Evolutionary conservation across 2,797 vertebrate genomes (phyloP), one percentile per base, ranked within the genome.

Genomic region (Anolis apletophallus): DNA sequence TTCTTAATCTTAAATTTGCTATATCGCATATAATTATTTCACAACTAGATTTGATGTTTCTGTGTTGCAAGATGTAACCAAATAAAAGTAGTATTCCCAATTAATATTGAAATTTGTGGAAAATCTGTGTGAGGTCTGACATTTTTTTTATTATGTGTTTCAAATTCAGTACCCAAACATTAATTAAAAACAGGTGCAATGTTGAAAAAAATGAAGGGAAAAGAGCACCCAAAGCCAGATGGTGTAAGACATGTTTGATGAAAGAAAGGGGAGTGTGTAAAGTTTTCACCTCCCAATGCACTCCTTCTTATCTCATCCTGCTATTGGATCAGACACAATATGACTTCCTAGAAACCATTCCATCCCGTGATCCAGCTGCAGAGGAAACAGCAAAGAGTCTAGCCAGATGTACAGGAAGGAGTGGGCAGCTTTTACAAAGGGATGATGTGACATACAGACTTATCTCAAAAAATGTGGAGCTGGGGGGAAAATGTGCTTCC

Each of bases 391-490:
- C 26, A 79, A 83, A 29, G 9, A 64, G 19, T 71, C 55, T 83
- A 40, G 11, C 80, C 84, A 85, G 79, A 77, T 88, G 87, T 82
- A 61, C 73, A 64, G 80, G 80, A 85, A 88, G 68, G 80, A 85
- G 67, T 78, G 57, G 80, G 84, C 34, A 40, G 73, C 46, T 34
- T 78, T 11, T 40, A 79, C 67, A 83, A 79, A 57, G 32, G 34
- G 34, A 83, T 83, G 69, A 19, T 46, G 10, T 21, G 50, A 34
- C 16, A 55, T 54, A 29, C 34, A 55, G 46, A 55, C 61, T 46
- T 26, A 73, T 67, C 75, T 67, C 5, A 32, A 73, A 46, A 13
- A 78, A 57, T 55, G 23, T 72, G 80, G 67, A 79, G 36, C 46
- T 55, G 55, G 54, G 79, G 83, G n/a, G 72, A 77, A 77, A 84